Evolutionary conservation across 2,888 invertebrate genomes (phyloP).

Genomic region (Protodeltote pygarga): DNA sequence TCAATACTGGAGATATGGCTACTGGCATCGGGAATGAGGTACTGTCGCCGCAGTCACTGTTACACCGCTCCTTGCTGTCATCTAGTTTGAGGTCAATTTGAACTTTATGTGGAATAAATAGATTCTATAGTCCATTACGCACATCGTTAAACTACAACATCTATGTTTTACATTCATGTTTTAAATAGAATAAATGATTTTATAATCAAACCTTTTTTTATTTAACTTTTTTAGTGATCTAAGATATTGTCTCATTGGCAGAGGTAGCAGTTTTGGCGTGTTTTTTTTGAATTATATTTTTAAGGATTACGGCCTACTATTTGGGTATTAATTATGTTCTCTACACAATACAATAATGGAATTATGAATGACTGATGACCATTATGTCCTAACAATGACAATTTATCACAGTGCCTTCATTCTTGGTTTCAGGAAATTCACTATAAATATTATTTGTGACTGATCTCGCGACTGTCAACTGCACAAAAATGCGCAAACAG

Average conservation of each 20-base stretch:
- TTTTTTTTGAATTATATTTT: too few species aligned
- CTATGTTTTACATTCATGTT: not conserved
- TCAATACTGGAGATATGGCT: too few species aligned
- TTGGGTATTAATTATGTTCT: slow-evolving; percentile 18
- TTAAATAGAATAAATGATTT: slow-evolving; percentile 19
- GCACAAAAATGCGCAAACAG: too few species aligned
- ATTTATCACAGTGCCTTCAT: slow-evolving; percentile 79
- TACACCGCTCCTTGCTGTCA: too few species aligned
- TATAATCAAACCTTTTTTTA: not conserved
- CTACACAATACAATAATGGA: slow-evolving; percentile 49
- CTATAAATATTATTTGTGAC: slow-evolving; percentile 28
- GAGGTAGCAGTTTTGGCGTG: slow-evolving; percentile 19
- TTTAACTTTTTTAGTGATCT: not conserved
- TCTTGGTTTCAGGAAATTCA: slow-evolving; percentile 60
- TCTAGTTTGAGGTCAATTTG: too few species aligned
- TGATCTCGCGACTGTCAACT: too few species aligned
- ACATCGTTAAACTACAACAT: too few species aligned
- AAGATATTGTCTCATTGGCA: slow-evolving; percentile 4
- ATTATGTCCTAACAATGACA: slow-evolving; percentile 58
- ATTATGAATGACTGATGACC: slow-evolving; percentile 52
- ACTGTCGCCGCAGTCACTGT: too few species aligned
- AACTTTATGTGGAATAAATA: too few species aligned
- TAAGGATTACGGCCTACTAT: slow-evolving; percentile 24
- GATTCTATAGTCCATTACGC: too few species aligned
- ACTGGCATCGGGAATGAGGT: too few species aligned